Conservation (phyloP, 2,888 invertebrate genomes). For the Pyralis farinalis region DNA sequence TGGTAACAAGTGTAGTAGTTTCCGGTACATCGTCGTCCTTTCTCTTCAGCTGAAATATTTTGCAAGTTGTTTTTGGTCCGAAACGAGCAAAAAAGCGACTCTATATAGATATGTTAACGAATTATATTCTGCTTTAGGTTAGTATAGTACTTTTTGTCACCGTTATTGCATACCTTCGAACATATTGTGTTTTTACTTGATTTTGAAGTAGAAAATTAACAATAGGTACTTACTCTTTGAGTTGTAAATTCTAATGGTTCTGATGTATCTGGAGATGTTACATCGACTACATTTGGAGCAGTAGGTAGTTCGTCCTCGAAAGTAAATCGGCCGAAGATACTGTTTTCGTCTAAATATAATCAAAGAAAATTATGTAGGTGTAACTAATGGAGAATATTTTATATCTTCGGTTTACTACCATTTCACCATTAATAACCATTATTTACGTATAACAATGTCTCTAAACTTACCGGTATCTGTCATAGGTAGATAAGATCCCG, state of each 20-base stretch:
- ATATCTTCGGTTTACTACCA: no score
- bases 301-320: constrained; percentile 42
- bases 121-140: no score
- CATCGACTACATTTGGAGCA: constrained; percentile 26
- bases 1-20: constrained; percentile 42
- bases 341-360: constrained; percentile 77
- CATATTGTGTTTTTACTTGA: no score
- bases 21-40: constrained; percentile 43
- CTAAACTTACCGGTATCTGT: constrained; percentile 60
- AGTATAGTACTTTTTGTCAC: no score
- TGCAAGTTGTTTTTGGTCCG: neutral
- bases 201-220: neutral
- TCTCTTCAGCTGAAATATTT: constrained; percentile 38
- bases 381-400: no score
- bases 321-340: constrained; percentile 66
- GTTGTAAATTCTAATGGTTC: constrained; percentile 35
- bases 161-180: no score
- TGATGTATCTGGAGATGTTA: constrained; percentile 21
- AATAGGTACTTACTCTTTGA: constrained; percentile 40
- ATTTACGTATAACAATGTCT: no score
- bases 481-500: constrained; percentile 36
- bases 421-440: constrained; percentile 11
- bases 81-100: no score
- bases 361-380: no score
- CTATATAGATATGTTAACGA: no score